Evolutionary conservation across 2,113 vertebrate genomes (phyloP).

Genomic region (Cepphus grylle): DNA sequence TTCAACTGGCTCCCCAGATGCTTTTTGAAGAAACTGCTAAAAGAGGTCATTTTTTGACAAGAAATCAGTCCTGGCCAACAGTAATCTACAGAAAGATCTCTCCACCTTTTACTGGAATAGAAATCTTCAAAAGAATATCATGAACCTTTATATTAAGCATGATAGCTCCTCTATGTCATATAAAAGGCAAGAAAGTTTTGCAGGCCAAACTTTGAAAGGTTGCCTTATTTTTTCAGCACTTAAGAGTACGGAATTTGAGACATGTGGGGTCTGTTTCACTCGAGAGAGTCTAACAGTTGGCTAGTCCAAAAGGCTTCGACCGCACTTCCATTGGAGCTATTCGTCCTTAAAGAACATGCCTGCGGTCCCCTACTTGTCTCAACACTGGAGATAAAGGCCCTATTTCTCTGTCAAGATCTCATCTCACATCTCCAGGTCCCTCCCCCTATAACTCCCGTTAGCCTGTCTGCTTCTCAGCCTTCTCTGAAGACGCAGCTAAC

Average conservation of each 20-base stretch:
- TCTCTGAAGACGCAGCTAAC: neutral
- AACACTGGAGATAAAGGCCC: neutral
- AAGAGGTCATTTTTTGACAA: neutral
- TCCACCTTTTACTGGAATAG: neutral
- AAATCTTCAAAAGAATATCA: neutral
- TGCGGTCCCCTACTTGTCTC: neutral
- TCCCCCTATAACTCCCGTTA: neutral
- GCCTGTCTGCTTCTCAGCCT: neutral
- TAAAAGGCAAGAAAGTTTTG: neutral
- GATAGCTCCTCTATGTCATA: neutral
- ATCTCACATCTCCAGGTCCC: neutral
- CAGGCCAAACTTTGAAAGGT: neutral
- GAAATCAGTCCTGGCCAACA: neutral
- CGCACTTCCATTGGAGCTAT: neutral
- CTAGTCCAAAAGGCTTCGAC: neutral
- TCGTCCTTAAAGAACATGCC: neutral
- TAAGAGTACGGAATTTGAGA: neutral
- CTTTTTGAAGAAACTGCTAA: neutral
- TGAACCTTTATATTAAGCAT: neutral
- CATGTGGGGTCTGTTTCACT: neutral
- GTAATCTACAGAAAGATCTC: neutral
- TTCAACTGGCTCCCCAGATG: neutral
- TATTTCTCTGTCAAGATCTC: neutral
- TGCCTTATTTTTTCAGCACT: neutral
- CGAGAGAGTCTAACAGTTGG: neutral